Conservation (phyloP, 2,797 vertebrate genomes). For the Smutsia temminckii region DNA sequence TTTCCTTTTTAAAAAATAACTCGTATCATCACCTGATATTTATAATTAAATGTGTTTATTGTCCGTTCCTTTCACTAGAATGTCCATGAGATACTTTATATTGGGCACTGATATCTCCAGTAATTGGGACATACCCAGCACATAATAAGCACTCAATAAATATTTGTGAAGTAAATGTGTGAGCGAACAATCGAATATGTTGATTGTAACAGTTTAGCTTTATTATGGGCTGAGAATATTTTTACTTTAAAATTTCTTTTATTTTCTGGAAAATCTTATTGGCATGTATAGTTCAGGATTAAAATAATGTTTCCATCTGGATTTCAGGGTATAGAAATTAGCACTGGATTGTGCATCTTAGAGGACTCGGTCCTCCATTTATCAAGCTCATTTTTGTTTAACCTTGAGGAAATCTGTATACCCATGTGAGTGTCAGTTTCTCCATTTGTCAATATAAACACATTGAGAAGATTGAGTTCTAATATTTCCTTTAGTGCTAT, state of each 20-base stretch:
- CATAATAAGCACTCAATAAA: not conserved
- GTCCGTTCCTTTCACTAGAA: not conserved
- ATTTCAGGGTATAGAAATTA: not conserved
- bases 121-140: not conserved
- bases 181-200: not conserved
- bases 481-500: not conserved
- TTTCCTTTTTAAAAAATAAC: constrained; percentile 16
- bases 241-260: constrained; percentile 33
- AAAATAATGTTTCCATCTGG: not conserved
- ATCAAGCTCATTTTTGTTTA: not conserved
- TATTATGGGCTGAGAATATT: not conserved
- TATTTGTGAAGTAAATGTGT: not conserved
- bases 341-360: not conserved
- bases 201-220: not conserved
- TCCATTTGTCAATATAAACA: not conserved
- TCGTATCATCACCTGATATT: not conserved
- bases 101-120: not conserved
- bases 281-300: not conserved
- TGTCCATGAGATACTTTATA: not conserved
- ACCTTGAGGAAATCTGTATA: not conserved
- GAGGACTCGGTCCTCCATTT: not conserved
- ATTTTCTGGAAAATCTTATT: constrained; percentile 43
- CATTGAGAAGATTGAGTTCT: not conserved
- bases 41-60: not conserved
- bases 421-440: not conserved